These are phyloP conservation scores for Craterocephalus amniculus DNA, from an alignment of 2,797 vertebrate species.

Conservation along the genomic window DNA sequence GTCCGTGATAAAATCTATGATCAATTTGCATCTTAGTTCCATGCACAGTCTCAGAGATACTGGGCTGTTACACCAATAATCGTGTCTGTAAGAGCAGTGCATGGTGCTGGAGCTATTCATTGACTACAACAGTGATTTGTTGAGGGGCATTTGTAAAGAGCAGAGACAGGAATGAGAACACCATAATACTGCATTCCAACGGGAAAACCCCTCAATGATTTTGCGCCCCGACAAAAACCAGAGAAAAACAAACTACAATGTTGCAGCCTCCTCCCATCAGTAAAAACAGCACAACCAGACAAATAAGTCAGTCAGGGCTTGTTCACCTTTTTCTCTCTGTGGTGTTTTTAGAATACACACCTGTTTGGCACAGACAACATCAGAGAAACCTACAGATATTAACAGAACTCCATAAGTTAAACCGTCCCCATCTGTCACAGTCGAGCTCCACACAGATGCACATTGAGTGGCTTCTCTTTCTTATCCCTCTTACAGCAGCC, in stretches of 20 bases:
- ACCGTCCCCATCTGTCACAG: slow-evolving; percentile 86
- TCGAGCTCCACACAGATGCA: slow-evolving; percentile 81
- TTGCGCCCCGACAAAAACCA: slow-evolving; percentile 18
- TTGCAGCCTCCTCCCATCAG: slow-evolving; percentile 39
- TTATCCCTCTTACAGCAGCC: slow-evolving; percentile 75
- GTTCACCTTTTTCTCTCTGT: slow-evolving; percentile 64
- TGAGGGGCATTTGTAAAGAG: slow-evolving; percentile 19
- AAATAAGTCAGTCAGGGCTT: slow-evolving; percentile 63
- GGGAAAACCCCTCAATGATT: slow-evolving; percentile 19
- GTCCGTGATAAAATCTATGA: background rate
- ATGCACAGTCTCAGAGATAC: background rate
- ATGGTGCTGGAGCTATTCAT: background rate
- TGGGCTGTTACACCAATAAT: background rate
- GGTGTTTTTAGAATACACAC: slow-evolving; percentile 79
- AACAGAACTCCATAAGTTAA: slow-evolving; percentile 88
- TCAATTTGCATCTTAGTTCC: background rate
- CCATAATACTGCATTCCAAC: slow-evolving; percentile 9
- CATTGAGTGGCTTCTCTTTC: slow-evolving; percentile 70
- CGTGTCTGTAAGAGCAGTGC: background rate
- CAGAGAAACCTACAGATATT: slow-evolving; percentile 83
- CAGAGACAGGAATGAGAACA: slow-evolving; percentile 21
- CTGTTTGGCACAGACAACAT: slow-evolving; percentile 82
- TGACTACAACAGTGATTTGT: background rate
- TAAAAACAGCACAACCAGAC: slow-evolving; percentile 40
- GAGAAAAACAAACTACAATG: background rate